Base-by-base conservation (phyloP, 2,113 vertebrate genomes). In the Platycercus adscitus region DNA sequence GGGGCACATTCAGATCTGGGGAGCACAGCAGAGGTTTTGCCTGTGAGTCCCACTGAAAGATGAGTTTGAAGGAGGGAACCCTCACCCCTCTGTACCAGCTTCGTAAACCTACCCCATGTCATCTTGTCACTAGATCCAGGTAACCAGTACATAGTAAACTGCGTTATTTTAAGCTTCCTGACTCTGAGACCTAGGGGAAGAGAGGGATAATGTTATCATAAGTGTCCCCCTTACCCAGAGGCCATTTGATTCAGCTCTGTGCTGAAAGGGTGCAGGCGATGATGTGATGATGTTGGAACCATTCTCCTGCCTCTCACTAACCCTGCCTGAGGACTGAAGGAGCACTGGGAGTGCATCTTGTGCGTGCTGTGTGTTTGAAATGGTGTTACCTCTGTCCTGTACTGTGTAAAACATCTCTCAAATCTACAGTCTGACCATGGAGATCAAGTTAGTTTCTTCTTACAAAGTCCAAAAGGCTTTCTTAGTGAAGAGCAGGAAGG, bases 41-140 rank as follows among this genome's bases (percentile, higher is more conserved):
- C 64, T 29, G 18, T 8, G 13, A 14, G 24, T 39, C 44, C 43
- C 5, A 1, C 65, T 31, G 70, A 23, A n/a, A 35, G 66, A 24
- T 18, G 75, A 41, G 10, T 71, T 35, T n/a, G 44, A 26, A 58
- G 50, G 33, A 35, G 6, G 12, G 24, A 19, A n/a, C n/a, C 37
- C n/a, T 46, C 29, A n/a, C 44, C 20, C 2, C 0, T 23, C 50
- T 17, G 6, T 26, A 11, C 61, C 7, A 0, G n/a, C 53, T 49
- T 26, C 20, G 4, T 23, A 19, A 31, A 29, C 15, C 1, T 28
- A 3, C 14, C 25, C 18, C 1, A 0, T 47, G 29, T 63, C 7
- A 0, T 28, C 60, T 44, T 61, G 41, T 46, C 19, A 3, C 26
- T 37, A 47, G 21, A 14, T 43, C 61, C 19, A 29, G 50, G 39